Base-by-base conservation (phyloP, 64 coral and sea anemone species). In the Stichodactyla mertensii region DNA sequence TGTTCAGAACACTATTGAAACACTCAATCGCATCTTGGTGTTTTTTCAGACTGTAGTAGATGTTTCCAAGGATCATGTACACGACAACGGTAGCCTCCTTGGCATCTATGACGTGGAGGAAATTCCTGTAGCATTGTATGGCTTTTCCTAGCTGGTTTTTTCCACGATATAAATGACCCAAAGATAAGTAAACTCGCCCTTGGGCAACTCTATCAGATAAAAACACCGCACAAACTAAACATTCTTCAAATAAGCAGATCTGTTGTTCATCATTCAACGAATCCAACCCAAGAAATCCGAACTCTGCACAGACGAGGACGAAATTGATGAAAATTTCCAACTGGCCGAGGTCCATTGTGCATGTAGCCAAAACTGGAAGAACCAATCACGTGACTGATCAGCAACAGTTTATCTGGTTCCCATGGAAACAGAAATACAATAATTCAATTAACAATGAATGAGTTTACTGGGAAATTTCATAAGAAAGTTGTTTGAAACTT, bases 1-100 rank as follows among this genome's bases (percentile, higher is more conserved):
- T 87, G 16, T 19, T 19, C 69, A 92, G 85, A 18, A 51, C 90
- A 54, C 31, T 67, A 54, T 92, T 57, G 59, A 84, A 57, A 55
- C 82, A 79, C 52, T 92, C 64, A 84, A 88, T 84, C 24, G 86
- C 83, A 58, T 92, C 54, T 54, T 87, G 64, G 51, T 71, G 77
- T 57, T 84, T 7, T 51, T 52, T 52, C 56, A 83, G 74, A 57
- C 57, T 53, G 77, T 52, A 28, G 86, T n/a, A 87, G 51, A 55
- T 71, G 7, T 36, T 82, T 82, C 90, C 53, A 79, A 79, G 9
- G 77, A 79, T 53, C 28, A 79, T 79, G 15, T 79, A 22, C 8
- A 79, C 10, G 14, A n/a, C 77, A n/a, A 53, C 77, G 16, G 60
- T 62, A 18, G 60, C 60, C 18, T 62, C 60, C 16, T 62, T 62